A percentile compares a stretch with the other conserved stretches of the same genome.
These are phyloP conservation scores for Fringilla coelebs DNA, from an alignment of 2,797 vertebrate genomes.

Conservation along the genomic window DNA sequence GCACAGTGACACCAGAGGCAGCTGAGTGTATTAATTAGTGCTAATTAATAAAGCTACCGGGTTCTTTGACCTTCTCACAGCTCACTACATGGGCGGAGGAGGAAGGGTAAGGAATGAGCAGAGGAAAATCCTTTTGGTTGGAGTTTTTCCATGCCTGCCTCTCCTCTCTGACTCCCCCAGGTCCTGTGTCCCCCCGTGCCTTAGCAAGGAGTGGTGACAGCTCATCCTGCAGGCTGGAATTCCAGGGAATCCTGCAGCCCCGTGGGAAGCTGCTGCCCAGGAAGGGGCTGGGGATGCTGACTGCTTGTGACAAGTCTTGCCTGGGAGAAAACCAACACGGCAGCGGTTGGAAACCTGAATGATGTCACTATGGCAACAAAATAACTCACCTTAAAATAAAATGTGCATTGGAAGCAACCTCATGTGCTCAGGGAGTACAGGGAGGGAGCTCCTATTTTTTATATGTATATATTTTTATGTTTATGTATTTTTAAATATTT, in stretches of 20 bases:
- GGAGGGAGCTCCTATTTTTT: not conserved
- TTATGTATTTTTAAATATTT: not conserved
- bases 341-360: not conserved
- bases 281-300: not conserved
- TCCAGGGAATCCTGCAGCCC: not conserved
- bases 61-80: not conserved
- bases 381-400: conserved; percentile 50
- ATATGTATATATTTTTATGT: not conserved
- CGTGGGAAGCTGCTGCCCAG: not conserved
- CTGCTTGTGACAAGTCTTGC: not conserved
- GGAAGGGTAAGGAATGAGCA: not conserved
- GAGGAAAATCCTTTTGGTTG: not conserved
- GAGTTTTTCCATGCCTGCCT: not conserved
- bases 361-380: conserved; percentile 55
- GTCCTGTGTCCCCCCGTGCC: accelerated
- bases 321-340: not conserved
- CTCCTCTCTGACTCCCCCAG: not conserved
- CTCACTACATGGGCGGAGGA: not conserved
- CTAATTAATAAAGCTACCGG: not conserved
- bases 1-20: not conserved
- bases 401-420: not conserved
- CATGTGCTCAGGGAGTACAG: not conserved
- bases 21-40: not conserved
- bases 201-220: accelerated
- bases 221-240: not conserved